Evolutionary conservation across 2,797 vertebrate genomes (phyloP).

Genomic region (Threskiornis aethiopicus): DNA sequence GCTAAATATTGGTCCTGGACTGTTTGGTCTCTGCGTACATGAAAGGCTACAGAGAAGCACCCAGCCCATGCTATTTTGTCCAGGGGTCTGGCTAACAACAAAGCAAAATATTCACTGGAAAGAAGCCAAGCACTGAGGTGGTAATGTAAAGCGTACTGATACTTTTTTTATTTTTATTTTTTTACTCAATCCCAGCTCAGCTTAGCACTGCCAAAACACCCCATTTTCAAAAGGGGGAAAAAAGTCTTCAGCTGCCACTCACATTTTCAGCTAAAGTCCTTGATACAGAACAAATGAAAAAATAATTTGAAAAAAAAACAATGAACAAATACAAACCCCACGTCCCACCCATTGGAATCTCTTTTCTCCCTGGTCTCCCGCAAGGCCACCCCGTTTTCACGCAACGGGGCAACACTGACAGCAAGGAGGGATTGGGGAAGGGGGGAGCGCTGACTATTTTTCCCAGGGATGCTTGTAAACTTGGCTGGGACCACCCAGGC

Average conservation of each 20-base stretch:
- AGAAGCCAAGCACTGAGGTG: neutral
- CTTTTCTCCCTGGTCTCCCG: neutral
- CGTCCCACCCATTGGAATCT: neutral
- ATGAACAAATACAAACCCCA: neutral
- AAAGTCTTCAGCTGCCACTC: neutral
- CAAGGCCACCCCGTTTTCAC: neutral
- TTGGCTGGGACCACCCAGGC: neutral
- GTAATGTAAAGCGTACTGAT: neutral
- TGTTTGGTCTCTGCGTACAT: neutral
- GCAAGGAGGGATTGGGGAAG: neutral
- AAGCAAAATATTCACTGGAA: neutral
- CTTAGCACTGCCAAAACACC: neutral
- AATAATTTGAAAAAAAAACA: fast-evolving
- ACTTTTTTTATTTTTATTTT: neutral
- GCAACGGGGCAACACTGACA: fast-evolving
- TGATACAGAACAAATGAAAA: neutral
- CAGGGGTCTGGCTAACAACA: neutral
- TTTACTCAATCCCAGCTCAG: neutral
- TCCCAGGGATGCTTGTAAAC: neutral
- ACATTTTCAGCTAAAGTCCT: neutral
- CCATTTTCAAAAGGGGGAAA: neutral
- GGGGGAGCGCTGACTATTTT: neutral
- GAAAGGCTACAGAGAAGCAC: neutral
- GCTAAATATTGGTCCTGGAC: neutral
- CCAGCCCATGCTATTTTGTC: neutral